These are phyloP conservation scores for Azemiops feae DNA, from an alignment of 2,113 vertebrate genomes.

Conservation along the genomic window DNA sequence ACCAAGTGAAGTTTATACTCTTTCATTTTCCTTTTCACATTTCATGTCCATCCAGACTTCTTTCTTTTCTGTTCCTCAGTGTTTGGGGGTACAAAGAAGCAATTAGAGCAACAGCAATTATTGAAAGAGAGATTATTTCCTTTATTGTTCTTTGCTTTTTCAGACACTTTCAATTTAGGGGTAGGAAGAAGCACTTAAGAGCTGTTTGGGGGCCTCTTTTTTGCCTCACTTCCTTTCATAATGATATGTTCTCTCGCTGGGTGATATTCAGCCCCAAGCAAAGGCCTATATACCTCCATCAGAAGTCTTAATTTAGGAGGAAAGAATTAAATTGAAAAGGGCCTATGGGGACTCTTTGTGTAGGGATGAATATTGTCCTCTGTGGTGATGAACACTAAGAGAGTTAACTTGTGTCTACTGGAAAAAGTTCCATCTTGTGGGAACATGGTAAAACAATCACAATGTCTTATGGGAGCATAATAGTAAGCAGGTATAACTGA, in stretches of 20 bases:
- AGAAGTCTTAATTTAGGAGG: conserved; percentile 34
- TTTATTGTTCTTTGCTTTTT: conserved; percentile 34
- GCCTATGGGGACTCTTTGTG: conserved; percentile 32
- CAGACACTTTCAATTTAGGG: conserved; percentile 28
- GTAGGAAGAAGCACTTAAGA: conserved; percentile 28
- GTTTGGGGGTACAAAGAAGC: conserved; percentile 25
- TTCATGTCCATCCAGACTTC: not conserved
- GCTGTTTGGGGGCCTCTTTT: conserved; percentile 31
- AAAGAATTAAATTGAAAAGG: conserved; percentile 36
- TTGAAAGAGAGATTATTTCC: conserved; percentile 26
- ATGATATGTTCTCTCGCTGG: conserved; percentile 34
- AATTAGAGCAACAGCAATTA: conserved; percentile 22
- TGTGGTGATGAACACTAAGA: conserved; percentile 19
- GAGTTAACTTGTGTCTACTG: conserved; percentile 29
- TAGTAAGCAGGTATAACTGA: not conserved
- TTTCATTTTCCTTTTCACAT: not conserved
- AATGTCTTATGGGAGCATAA: not conserved
- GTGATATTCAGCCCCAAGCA: conserved; percentile 36
- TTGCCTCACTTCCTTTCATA: conserved; percentile 39
- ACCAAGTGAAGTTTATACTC: not conserved
- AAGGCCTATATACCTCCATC: conserved; percentile 32
- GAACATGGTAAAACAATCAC: not conserved
- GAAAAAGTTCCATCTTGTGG: conserved; percentile 8
- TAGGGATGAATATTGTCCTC: conserved; percentile 29
- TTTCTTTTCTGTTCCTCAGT: not conserved